Evolutionary conservation across 1,140 invertebrate species (phyloP), one percentile per base, ranked within the genome.

Genomic region (Phortica variegata): DNA sequence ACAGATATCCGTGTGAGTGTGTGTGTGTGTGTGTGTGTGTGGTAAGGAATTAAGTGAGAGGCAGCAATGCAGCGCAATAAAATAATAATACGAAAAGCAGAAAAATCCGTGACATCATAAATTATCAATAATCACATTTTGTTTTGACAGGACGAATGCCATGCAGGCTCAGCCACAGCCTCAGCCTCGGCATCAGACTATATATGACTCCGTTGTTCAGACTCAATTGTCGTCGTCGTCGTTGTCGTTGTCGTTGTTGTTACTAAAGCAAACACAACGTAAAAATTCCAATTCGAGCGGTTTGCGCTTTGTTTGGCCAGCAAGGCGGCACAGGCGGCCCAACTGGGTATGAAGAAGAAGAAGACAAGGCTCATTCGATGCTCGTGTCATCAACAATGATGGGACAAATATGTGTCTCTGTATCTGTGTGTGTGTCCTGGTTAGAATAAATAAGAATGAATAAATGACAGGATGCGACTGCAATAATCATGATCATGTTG

Each of bases 121-220:
- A 71, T 71, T 71, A 71, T 71, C 66, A 60, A 71, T 71, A 71
- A 71, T 71, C 66, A 66, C 66, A 71, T 63, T 71, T 65, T 71
- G 62, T 71, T 71, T 66, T 71, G 66, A 71, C 66, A 71, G 65
- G 60, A 69, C 65, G 58, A 61, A 52, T 55, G 60, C 60, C 61
- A 61, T 63, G 54, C 61, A 49, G 62, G 58, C 60, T 52, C 55
- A 61, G 53, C 61, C 54, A 61, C 61, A 61, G n/a, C n/a, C n/a
- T n/a, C n/a, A n/a, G n/a, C n/a, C n/a, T n/a, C n/a, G n/a, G n/a
- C n/a, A n/a, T n/a, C n/a, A n/a, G n/a, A n/a, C n/a, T n/a, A n/a
- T n/a, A n/a, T n/a, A n/a, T 33, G 32, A 33, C n/a, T 33, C 12
- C n/a, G 16, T 33, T 8, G n/a, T 33, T 8, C 32, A 31, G 7